These are phyloP conservation scores for Ferdinandea cuprea DNA, from an alignment of 2,888 invertebrate genomes.

Conservation along the genomic window DNA sequence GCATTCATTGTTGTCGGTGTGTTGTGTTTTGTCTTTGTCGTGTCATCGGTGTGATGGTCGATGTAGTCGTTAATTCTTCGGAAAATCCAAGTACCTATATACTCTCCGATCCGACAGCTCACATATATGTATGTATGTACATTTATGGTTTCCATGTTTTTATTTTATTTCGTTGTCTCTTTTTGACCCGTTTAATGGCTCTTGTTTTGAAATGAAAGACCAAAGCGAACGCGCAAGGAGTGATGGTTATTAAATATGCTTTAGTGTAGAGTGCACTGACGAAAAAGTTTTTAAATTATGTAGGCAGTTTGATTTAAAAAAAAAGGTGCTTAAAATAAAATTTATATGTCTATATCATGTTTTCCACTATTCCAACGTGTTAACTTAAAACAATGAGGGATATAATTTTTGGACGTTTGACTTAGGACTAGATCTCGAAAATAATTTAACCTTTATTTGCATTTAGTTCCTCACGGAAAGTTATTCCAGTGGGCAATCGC, in stretches of 20 bases:
- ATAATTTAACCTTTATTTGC: too few relatives aligned
- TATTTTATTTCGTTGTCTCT: constrained; percentile 51
- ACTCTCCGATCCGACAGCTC: not conserved
- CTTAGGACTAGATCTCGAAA: too few relatives aligned
- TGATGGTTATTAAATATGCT: constrained; percentile 66
- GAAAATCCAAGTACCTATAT: constrained; percentile 39
- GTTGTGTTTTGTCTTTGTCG: constrained; percentile 39
- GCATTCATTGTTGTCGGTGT: constrained; percentile 46
- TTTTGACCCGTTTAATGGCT: constrained; percentile 66
- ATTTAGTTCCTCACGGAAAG: too few relatives aligned
- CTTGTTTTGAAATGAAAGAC: constrained; percentile 56
- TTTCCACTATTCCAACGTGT: too few relatives aligned
- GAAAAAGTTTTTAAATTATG: constrained; percentile 25
- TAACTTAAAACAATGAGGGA: too few relatives aligned
- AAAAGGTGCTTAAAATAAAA: too few relatives aligned
- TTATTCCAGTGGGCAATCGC: too few relatives aligned
- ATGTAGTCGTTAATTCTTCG: constrained; percentile 67
- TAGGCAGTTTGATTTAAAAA: too few relatives aligned
- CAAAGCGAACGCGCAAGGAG: constrained; percentile 32
- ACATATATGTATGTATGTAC: constrained; percentile 24
- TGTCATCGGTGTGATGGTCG: constrained; percentile 55
- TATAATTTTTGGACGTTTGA: too few relatives aligned
- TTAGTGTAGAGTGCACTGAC: constrained; percentile 67
- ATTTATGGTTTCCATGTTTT: constrained; percentile 41
- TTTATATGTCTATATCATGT: too few relatives aligned